Evolutionary conservation across 2,113 vertebrate genomes (phyloP), one percentile per base, ranked within the genome.

Genomic region (Crotalus helleri): DNA sequence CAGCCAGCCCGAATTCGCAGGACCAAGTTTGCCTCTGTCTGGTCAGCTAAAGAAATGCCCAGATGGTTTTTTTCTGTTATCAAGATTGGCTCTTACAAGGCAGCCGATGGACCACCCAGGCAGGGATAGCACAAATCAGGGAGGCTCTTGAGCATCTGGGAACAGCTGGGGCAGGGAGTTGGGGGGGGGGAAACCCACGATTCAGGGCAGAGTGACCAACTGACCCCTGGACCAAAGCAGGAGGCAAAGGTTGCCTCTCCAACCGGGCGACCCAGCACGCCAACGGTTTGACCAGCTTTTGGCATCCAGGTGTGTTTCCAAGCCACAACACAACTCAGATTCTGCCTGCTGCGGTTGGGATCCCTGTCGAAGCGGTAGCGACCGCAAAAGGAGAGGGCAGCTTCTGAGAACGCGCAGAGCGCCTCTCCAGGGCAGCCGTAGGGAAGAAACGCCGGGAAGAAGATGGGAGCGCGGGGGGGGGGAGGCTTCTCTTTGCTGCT

Each of bases 381-480:
- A 81, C 69, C 69, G 17, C 69, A 39, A 39, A 39, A 7, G 15
- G 5, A n/a, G n/a, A 33, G 69, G 69, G n/a, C n/a, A 19, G n/a
- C 15, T 74, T 74, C 69, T 74, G 69, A 74, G 69, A 39, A 74
- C 69, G 5, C 69, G 64, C 64, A 74, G n/a, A 74, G 64, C 12
- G 64, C 13, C 29, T 6, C 29, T 33, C 29, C 64, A 6, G n/a
- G 11, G 11, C 61, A n/a, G 61, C 61, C 61, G 4, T 3, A 23
- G 21, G 59, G 58, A 8, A 59, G 58, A 59, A 23, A 61, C 9
- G 24, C 8, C 10, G 24, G 59, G 64, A 74, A 33, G 64, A 10
- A 4, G 3, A 0, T 13, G 11, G 59, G 3, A 1, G 26, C 24
- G 3, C 0, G 64, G 1, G 23, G 2, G 4, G 10, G 3, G 26